Conservation (phyloP, 2,113 vertebrate species). For the Poeciliopsis occidentalis region DNA sequence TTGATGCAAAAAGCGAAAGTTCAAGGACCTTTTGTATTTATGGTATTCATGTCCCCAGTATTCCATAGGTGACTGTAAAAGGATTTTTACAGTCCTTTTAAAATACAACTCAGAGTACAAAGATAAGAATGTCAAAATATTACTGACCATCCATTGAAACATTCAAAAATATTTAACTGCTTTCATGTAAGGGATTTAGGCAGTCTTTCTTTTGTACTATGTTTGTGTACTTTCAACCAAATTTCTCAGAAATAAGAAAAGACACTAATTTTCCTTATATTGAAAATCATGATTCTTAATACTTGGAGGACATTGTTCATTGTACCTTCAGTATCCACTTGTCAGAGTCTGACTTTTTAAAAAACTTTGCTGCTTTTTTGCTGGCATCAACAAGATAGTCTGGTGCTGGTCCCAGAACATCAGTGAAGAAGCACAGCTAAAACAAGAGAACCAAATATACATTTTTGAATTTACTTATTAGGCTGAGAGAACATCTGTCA, state of each 20-base stretch:
- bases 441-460: neutral
- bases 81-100: neutral
- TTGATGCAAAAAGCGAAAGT: neutral
- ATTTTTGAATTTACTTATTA: neutral
- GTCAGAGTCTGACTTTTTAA: neutral
- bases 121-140: neutral
- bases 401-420: neutral
- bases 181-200: neutral
- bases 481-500: too few species aligned
- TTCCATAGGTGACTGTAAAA: neutral
- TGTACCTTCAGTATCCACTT: conserved; percentile 1
- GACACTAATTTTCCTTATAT: neutral
- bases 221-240: neutral
- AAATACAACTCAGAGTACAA: neutral
- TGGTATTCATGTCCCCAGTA: neutral
- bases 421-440: neutral
- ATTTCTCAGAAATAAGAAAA: neutral
- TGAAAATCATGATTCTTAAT: neutral
- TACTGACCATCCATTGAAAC: neutral
- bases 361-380: neutral
- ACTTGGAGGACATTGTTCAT: neutral
- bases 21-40: neutral
- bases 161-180: neutral
- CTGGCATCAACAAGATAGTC: neutral
- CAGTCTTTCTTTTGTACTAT: neutral